These are phyloP conservation scores for Malurus cyaneus DNA, from an alignment of 2,113 vertebrate genomes.

Conservation along the genomic window DNA sequence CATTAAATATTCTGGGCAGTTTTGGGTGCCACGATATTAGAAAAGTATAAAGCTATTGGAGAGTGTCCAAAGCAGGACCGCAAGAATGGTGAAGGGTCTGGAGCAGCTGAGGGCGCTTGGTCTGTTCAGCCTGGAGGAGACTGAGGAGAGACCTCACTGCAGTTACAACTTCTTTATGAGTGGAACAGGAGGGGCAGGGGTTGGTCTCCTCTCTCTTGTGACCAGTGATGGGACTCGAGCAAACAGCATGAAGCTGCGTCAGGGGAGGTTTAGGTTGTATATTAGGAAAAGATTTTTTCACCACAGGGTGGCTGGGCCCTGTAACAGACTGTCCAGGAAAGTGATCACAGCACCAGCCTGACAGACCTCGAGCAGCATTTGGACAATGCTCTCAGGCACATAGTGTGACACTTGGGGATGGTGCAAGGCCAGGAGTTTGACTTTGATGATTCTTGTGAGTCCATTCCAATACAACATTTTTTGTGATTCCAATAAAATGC, in stretches of 20 bases:
- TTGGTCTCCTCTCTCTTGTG: background rate
- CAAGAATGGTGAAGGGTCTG: background rate
- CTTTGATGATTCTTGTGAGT: background rate
- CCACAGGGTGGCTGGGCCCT: fast-evolving
- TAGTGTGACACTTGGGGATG: background rate
- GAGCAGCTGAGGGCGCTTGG: background rate
- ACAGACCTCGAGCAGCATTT: background rate
- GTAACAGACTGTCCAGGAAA: background rate
- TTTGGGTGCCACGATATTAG: background rate
- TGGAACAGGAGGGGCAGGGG: background rate
- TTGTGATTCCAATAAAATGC: background rate
- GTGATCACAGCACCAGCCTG: background rate
- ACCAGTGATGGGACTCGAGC: background rate
- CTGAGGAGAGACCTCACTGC: background rate
- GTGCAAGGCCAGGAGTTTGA: background rate
- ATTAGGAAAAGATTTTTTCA: background rate
- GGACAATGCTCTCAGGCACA: background rate
- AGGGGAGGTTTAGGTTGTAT: background rate
- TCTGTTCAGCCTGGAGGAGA: background rate
- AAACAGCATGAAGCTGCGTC: background rate
- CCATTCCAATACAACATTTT: background rate
- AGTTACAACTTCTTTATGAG: background rate
- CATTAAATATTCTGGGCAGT: fast-evolving
- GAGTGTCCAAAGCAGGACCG: fast-evolving
- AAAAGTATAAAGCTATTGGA: background rate